A percentile compares a stretch with the other conserved stretches of the same genome.
phyloP scores from a whole-genome alignment of 2,113 vertebrate genomes.

The Meleagris gallopavo region DNA sequence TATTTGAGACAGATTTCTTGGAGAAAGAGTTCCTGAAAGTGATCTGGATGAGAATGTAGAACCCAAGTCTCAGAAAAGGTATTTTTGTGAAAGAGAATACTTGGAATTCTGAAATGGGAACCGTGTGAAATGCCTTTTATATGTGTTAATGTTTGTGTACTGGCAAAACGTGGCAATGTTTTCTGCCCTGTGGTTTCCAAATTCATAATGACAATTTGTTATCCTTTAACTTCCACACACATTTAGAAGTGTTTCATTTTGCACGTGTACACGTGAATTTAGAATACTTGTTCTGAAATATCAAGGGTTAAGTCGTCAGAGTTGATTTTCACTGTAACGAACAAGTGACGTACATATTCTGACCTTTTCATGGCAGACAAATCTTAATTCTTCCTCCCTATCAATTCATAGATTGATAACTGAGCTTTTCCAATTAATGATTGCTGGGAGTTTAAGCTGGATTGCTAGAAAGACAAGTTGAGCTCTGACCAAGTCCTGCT shows the following conservation, averaged over 20 bases:
- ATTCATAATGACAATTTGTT: neutral
- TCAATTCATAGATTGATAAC: neutral
- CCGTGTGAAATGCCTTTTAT: neutral
- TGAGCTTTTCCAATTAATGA: neutral
- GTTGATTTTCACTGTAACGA: neutral
- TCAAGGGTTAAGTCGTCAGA: neutral
- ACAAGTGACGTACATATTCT: neutral
- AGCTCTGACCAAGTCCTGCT: neutral
- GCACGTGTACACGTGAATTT: neutral
- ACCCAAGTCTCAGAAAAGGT: neutral
- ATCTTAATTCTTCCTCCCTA: neutral
- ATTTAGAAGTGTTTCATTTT: neutral
- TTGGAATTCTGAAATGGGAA: neutral
- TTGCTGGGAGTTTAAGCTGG: neutral
- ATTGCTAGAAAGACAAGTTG: neutral
- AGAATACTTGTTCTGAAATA: slow-evolving; percentile 9
- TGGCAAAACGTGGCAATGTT: neutral
- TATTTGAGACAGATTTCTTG: neutral
- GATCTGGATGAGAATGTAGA: neutral
- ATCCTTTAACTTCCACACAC: neutral
- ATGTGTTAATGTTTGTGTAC: neutral
- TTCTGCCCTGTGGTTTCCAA: neutral
- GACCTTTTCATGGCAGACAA: neutral
- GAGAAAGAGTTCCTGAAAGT: neutral
- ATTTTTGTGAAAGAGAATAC: neutral